Evolutionary conservation across 2,113 vertebrate species (phyloP).

Genomic region (Cichladusa arquata): DNA sequence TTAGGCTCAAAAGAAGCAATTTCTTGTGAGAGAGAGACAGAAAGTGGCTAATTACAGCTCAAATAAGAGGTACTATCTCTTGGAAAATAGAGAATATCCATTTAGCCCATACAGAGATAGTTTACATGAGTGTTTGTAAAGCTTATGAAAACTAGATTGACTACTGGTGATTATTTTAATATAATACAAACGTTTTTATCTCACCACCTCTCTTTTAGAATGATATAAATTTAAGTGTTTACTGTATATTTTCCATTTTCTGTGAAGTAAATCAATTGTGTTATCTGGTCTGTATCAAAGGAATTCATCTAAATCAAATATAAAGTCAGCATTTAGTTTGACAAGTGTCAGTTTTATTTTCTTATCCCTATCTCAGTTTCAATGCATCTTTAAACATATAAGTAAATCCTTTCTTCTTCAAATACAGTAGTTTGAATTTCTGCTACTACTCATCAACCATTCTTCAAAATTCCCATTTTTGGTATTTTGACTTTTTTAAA

Average conservation of each 20-base stretch:
- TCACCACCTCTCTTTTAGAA: background rate
- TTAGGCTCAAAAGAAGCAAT: background rate
- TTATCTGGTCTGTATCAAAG: background rate
- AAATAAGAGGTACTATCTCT: background rate
- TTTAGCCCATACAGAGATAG: background rate
- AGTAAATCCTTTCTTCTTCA: background rate
- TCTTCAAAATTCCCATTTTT: background rate
- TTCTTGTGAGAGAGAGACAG: background rate
- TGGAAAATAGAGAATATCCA: background rate
- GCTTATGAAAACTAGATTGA: background rate
- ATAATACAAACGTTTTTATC: background rate
- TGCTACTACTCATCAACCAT: background rate
- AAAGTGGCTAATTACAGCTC: background rate
- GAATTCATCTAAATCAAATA: background rate
- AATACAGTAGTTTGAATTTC: background rate
- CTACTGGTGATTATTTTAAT: background rate
- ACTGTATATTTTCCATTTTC: background rate
- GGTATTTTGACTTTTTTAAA: background rate
- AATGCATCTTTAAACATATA: background rate
- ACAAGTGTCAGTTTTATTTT: conserved; percentile 33
- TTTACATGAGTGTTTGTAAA: background rate
- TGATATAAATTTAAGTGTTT: background rate
- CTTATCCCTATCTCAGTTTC: background rate
- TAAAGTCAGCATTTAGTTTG: conserved; percentile 13
- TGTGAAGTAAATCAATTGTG: background rate